phyloP scores from a whole-genome alignment of 2,797 vertebrate species.

The Tamandua tetradactyla region DNA sequence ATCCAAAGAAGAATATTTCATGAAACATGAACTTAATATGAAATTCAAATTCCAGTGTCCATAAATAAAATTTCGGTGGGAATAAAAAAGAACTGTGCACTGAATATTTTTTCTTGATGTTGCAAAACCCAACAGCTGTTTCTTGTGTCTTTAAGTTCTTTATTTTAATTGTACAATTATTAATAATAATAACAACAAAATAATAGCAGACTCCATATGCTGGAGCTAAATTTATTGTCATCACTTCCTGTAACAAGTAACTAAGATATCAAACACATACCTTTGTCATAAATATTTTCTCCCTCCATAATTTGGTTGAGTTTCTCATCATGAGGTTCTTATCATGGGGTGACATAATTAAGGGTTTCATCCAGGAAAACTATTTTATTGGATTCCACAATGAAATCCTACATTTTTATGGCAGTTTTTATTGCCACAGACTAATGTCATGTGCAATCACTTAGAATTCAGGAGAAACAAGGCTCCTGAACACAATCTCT shows the following conservation, averaged over 20 bases:
- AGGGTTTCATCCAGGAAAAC: constrained; percentile 1
- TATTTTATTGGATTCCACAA: neutral
- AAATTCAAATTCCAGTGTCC: too few relatives aligned
- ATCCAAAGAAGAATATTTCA: too few relatives aligned
- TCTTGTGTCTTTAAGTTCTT: neutral
- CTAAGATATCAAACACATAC: neutral
- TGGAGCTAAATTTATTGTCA: neutral
- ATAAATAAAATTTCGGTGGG: too few relatives aligned
- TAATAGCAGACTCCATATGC: neutral
- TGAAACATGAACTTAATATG: too few relatives aligned
- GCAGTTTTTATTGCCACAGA: neutral
- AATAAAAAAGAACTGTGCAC: neutral
- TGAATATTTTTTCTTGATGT: neutral
- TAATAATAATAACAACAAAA: neutral
- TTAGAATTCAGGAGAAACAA: neutral
- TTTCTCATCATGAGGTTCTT: neutral
- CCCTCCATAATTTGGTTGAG: neutral
- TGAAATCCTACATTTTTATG: neutral
- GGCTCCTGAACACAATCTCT: neutral
- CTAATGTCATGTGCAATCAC: neutral
- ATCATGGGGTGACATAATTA: neutral
- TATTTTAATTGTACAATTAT: neutral
- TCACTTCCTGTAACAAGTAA: neutral
- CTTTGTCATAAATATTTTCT: neutral
- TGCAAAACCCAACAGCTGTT: neutral